A percentile compares a stretch with the other conserved stretches of the same genome.
These are phyloP conservation scores for Gallirallus australis DNA, from an alignment of 2,797 vertebrate genomes.

Conservation along the genomic window DNA sequence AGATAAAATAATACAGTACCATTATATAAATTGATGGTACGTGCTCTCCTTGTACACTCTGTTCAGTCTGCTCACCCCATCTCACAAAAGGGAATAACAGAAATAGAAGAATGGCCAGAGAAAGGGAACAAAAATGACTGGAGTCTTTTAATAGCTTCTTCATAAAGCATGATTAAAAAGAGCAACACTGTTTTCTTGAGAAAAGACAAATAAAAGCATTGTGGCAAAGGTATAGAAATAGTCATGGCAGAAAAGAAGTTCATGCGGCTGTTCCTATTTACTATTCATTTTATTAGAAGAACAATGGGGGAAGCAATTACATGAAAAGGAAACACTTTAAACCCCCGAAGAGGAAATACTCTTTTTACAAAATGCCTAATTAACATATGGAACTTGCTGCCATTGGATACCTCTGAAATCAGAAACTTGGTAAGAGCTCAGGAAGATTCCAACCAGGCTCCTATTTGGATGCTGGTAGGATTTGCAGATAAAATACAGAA, in stretches of 20 bases:
- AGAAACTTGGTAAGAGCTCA: background rate
- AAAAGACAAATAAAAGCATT: slow-evolving; percentile 51
- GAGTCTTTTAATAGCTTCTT: slow-evolving; percentile 58
- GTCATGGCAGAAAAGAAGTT: slow-evolving; percentile 2
- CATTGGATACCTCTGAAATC: background rate
- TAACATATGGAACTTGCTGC: slow-evolving; percentile 19
- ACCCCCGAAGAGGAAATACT: background rate
- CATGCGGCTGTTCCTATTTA: slow-evolving; percentile 44
- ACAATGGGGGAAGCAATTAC: slow-evolving; percentile 35
- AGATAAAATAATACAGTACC: slow-evolving; percentile 66
- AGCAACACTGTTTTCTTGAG: slow-evolving; percentile 48
- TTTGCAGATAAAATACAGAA: background rate
- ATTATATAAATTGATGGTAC: slow-evolving; percentile 69
- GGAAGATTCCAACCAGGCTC: background rate
- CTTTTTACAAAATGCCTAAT: slow-evolving; percentile 32
- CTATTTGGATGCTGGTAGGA: background rate
- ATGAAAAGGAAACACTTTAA: slow-evolving; percentile 3
- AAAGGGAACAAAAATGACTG: slow-evolving; percentile 49
- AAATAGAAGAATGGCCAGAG: slow-evolving; percentile 53
- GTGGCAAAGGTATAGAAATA: slow-evolving; percentile 31
- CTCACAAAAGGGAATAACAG: slow-evolving; percentile 62
- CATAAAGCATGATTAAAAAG: slow-evolving; percentile 64
- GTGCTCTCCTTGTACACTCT: slow-evolving; percentile 50
- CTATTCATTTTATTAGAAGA: slow-evolving; percentile 48
- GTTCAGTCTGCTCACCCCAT: slow-evolving; percentile 55